A percentile compares a stretch with the other conserved stretches of the same genome.
phyloP scores from a whole-genome alignment of 2,888 invertebrate genomes.

The Pharmacophagus antenor region DNA sequence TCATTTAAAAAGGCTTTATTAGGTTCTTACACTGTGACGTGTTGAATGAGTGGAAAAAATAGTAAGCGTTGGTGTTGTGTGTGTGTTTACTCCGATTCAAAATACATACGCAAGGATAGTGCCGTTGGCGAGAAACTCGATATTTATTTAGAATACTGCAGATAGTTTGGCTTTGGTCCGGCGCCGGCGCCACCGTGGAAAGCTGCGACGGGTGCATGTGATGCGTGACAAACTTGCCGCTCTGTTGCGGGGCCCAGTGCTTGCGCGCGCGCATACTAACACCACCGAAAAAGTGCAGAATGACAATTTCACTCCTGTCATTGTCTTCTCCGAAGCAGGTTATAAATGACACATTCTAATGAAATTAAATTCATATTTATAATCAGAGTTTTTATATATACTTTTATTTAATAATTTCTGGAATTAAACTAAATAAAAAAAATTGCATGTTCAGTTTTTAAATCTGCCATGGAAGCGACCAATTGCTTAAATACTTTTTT shows the following conservation, averaged over 20 bases:
- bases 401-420: too few species aligned
- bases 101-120: slow-evolving; percentile 41
- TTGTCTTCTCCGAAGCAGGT: slow-evolving; percentile 69
- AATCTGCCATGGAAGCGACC: too few species aligned
- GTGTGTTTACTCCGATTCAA: slow-evolving; percentile 40
- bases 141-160: slow-evolving; percentile 45
- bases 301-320: slow-evolving; percentile 58
- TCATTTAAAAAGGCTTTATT: background rate
- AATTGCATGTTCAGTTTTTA: too few species aligned
- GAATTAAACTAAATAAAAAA: too few species aligned
- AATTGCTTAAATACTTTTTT: too few species aligned
- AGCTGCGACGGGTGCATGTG: slow-evolving; percentile 53
- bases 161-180: slow-evolving; percentile 39
- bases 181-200: slow-evolving; percentile 55
- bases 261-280: slow-evolving; percentile 51
- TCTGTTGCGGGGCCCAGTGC: slow-evolving; percentile 62
- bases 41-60: slow-evolving; percentile 15
- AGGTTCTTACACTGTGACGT: background rate
- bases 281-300: slow-evolving; percentile 62
- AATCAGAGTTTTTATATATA: background rate
- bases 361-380: background rate
- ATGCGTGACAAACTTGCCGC: slow-evolving; percentile 74
- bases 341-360: background rate
- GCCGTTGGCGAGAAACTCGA: slow-evolving; percentile 41
- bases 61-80: slow-evolving; percentile 5